Percentiles rank a stretch among this genome's conserved stretches.
These are phyloP conservation scores for Anneissia japonica DNA, from an alignment of 35 echinoderm and acorn worm genomes.

Conservation along the genomic window DNA sequence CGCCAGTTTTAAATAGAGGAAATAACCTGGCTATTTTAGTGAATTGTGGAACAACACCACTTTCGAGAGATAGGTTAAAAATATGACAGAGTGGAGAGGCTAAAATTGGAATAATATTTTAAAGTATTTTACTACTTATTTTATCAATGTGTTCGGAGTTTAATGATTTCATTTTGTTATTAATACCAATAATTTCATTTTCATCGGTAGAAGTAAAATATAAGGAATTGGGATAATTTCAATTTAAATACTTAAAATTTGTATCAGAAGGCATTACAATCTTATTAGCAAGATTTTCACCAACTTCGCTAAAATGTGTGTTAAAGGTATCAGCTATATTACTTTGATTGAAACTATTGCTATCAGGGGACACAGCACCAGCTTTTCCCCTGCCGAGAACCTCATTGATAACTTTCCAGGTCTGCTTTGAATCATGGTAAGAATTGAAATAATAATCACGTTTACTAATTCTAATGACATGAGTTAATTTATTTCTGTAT, in stretches of 20 bases:
- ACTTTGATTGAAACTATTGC: too few species aligned
- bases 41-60: constrained; percentile 35
- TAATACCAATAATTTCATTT: constrained; percentile 19
- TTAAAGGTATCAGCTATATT: constrained; percentile 41
- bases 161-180: background rate
- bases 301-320: constrained; percentile 41
- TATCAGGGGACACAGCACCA: too few species aligned
- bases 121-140: constrained; percentile 7
- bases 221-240: background rate
- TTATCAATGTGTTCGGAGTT: background rate
- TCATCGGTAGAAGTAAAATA: constrained; percentile 10
- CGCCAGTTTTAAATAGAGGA: constrained; percentile 31
- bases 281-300: constrained; percentile 9
- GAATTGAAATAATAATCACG: too few species aligned
- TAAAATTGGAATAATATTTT: constrained; percentile 11
- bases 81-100: constrained; percentile 17
- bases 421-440: too few species aligned
- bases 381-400: too few species aligned
- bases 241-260: background rate
- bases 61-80: constrained; percentile 32
- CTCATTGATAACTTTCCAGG: too few species aligned
- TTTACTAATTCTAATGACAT: too few species aligned
- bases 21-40: constrained; percentile 36
- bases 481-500: too few species aligned
- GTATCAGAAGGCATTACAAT: background rate